Evolutionary conservation across 1,140 invertebrate genomes (phyloP).

Genomic region (Polypedilum vanderplanki): DNA sequence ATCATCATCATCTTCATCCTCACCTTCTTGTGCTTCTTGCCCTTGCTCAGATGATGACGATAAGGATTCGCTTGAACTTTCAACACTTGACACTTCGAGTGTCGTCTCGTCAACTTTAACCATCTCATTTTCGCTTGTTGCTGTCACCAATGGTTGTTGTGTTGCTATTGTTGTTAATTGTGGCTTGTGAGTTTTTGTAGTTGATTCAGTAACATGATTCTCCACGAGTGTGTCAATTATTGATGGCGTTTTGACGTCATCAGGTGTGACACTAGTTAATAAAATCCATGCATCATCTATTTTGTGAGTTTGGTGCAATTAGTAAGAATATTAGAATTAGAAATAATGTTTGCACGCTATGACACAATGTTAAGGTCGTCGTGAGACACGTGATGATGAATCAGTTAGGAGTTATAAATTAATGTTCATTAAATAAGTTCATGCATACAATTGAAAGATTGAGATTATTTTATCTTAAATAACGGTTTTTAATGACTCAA

Average conservation of each 20-base stretch:
- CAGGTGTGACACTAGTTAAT: slow-evolving; percentile 10
- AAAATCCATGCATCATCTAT: slow-evolving; percentile 6
- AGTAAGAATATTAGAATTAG: background rate
- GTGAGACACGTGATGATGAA: too few relatives aligned
- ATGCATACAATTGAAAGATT: too few relatives aligned
- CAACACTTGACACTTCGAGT: background rate
- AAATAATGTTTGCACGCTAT: background rate
- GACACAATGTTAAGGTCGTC: too few relatives aligned
- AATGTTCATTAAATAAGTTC: too few relatives aligned
- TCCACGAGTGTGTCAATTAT: background rate
- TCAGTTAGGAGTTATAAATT: too few relatives aligned
- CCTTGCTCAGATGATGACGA: background rate
- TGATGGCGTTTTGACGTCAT: background rate
- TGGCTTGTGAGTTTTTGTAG: background rate
- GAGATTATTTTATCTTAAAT: too few relatives aligned
- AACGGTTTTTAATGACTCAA: too few relatives aligned
- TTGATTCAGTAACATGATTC: background rate
- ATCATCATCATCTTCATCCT: background rate
- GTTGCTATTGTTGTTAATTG: background rate
- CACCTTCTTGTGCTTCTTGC: too few relatives aligned
- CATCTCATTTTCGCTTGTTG: background rate
- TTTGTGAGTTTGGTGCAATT: slow-evolving; percentile 7
- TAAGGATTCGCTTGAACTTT: too few relatives aligned
- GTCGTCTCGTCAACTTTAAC: background rate
- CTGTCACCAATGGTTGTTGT: background rate